These are phyloP conservation scores for Spisula subtruncata DNA, from an alignment of 2,888 invertebrate genomes.

Conservation along the genomic window DNA sequence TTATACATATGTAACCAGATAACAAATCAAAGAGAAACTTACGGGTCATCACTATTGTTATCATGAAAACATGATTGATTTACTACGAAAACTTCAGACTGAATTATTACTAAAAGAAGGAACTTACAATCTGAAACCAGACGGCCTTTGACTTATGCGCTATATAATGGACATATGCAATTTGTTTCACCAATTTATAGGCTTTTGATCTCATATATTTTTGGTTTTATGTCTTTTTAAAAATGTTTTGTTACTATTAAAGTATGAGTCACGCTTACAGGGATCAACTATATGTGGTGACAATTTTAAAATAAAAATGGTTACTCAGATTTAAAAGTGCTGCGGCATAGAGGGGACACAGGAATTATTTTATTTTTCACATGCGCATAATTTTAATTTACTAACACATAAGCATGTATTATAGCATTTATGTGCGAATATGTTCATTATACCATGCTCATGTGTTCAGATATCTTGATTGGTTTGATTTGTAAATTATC, in stretches of 20 bases:
- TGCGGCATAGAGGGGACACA: too few species aligned
- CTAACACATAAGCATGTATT: too few species aligned
- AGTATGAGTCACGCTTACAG: not conserved
- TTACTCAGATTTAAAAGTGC: too few species aligned
- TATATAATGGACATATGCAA: conserved; percentile 20
- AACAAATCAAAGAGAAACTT: conserved; percentile 39
- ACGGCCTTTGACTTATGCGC: conserved; percentile 7
- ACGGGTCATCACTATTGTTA: conserved; percentile 35
- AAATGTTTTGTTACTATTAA: too few species aligned
- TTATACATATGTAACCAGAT: conserved; percentile 5
- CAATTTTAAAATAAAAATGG: too few species aligned
- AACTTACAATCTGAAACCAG: conserved; percentile 14
- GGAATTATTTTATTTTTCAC: too few species aligned
- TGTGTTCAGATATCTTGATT: too few species aligned
- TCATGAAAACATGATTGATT: conserved; percentile 40
- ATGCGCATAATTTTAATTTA: too few species aligned
- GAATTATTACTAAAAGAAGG: not conserved
- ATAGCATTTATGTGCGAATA: too few species aligned
- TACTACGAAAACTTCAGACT: conserved; percentile 5
- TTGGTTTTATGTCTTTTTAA: not conserved
- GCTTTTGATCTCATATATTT: not conserved
- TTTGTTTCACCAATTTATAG: conserved; percentile 10
- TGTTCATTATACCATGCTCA: too few species aligned
- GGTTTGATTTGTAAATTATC: too few species aligned
- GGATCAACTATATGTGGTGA: too few species aligned